Base-by-base conservation (phyloP, 2,797 vertebrate species). In the Mionectes olivaceus region DNA sequence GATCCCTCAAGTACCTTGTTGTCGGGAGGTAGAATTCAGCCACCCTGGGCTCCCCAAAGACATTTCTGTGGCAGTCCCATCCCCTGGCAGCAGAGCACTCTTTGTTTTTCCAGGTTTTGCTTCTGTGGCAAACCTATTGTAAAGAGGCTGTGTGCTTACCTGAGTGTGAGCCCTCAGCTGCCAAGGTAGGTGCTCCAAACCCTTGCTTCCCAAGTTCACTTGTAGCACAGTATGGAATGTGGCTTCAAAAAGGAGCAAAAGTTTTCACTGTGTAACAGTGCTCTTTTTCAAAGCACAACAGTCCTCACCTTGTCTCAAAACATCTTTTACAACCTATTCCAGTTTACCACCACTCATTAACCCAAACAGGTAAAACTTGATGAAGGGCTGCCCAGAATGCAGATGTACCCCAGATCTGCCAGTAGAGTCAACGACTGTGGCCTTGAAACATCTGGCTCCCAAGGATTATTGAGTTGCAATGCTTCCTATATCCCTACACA, bases 381-480 rank as follows among this genome's bases (percentile, higher is more conserved):
- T 52, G 39, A 63, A 11, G 7, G 2, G 19, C 46, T 81, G 28
- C 44, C 28, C 24, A 37, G 11, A 75, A 65, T 1, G 3, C 22
- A 23, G 15, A 18, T 18, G 19, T 53, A 16, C 43, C 79, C 46
- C 19, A 70, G 33, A 23, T 60, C 33, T 76, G 52, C 21, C 44
- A 55, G 25, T 39, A 33, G 64, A 90, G 43, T 22, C 33, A 90
- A 5, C n/a, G 14, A 22, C 23, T 30, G 9, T 21, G 9, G 43
- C 37, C 15, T 13, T 30, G 27, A 82, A 76, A 63, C 24, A 27
- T 9, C 23, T 11, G 19, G 9, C 13, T 91, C 22, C 46, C 11
- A 21, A 39, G 43, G 46, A 56, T 19, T 0, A 0, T 0, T 10
- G 35, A 75, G 46, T 24, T 75, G 50, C 65, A 78, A 5, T 17